Conservation (phyloP, 2,797 vertebrate species). For the Avahi laniger region DNA sequence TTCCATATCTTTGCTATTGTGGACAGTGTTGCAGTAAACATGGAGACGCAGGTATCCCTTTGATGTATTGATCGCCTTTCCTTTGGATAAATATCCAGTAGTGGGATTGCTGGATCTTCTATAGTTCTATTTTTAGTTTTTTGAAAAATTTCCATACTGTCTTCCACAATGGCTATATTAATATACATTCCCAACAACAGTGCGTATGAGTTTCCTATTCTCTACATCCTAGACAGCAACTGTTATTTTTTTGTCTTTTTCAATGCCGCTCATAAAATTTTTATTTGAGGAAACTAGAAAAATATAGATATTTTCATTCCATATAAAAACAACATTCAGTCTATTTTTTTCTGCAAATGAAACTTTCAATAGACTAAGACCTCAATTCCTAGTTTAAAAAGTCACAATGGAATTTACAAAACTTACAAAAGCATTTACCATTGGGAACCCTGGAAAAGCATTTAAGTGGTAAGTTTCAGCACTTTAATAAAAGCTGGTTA, state of each 20-base stretch:
- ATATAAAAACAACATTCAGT: neutral
- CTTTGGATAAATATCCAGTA: neutral
- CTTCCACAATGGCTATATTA: neutral
- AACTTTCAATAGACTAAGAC: neutral
- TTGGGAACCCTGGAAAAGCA: neutral
- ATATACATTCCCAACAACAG: neutral
- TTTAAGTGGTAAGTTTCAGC: neutral
- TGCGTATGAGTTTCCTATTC: neutral
- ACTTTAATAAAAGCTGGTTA: neutral
- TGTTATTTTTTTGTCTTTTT: neutral
- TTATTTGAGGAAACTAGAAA: constrained; percentile 15
- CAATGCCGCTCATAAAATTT: neutral
- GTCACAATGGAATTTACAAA: neutral
- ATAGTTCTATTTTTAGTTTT: neutral
- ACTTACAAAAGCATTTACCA: neutral
- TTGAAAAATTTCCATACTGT: neutral
- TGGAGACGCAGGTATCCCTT: neutral
- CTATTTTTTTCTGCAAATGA: constrained; percentile 9
- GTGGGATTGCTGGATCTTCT: neutral
- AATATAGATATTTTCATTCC: neutral
- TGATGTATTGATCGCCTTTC: neutral
- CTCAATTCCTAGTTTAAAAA: neutral
- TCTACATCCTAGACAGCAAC: neutral
- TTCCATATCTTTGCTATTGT: neutral
- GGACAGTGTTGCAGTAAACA: neutral